phyloP scores from a whole-genome alignment of 2,888 invertebrate species.

The Smittia sp. region DNA sequence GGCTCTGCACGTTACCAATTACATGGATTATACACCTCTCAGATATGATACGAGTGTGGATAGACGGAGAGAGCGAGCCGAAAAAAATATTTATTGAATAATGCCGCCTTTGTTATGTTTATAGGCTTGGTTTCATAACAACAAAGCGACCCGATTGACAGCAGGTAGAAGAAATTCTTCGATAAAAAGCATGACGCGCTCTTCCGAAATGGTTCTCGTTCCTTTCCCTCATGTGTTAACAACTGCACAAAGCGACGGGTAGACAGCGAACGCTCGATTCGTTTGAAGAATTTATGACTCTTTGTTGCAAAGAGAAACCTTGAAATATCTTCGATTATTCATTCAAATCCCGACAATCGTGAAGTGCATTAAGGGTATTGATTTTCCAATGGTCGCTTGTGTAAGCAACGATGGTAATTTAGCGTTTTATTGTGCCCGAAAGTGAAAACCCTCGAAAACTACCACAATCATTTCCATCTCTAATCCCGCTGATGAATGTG shows the following conservation, averaged over 20 bases:
- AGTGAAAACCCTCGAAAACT: background rate
- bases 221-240: constrained; percentile 16
- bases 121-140: constrained; percentile 21
- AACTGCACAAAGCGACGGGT: background rate
- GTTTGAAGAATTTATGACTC: constrained; percentile 13
- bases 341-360: background rate
- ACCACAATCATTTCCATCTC: background rate
- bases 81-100: constrained; percentile 14
- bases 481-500: background rate
- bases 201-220: background rate
- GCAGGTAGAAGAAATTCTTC: constrained; percentile 20
- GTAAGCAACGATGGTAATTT: background rate
- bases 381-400: background rate
- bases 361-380: constrained; percentile 11
- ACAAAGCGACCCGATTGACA: constrained; percentile 21
- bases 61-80: background rate
- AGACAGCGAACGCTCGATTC: background rate
- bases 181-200: constrained; percentile 9
- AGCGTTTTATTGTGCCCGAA: background rate
- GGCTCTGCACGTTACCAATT: constrained; percentile 39
- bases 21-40: constrained; percentile 37
- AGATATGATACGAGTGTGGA: constrained; percentile 14
- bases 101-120: constrained; percentile 25
- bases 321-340: background rate
- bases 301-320: background rate